Evolutionary conservation across 2,888 invertebrate species (phyloP).

Genomic region (Carpatolechia fugitivella): DNA sequence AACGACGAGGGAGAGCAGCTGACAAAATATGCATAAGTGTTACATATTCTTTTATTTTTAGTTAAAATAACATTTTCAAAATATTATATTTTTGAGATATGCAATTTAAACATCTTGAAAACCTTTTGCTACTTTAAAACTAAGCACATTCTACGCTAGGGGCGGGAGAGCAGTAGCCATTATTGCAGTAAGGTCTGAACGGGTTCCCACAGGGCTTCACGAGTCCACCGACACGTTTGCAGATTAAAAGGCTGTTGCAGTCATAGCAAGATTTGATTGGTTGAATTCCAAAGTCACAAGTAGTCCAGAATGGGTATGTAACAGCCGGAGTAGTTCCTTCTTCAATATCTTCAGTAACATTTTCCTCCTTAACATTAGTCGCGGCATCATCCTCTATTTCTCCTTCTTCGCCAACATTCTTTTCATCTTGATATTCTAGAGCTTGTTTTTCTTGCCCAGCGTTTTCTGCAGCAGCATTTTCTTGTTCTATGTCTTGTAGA

Average conservation of each 20-base stretch:
- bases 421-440: background rate
- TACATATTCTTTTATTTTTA: too few species aligned
- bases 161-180: slow-evolving; percentile 46
- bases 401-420: background rate
- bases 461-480: slow-evolving; percentile 1
- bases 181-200: slow-evolving; percentile 46
- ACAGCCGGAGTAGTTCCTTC: background rate
- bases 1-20: too few species aligned
- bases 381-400: too few species aligned
- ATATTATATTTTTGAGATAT: too few species aligned
- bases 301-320: slow-evolving; percentile 28
- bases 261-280: slow-evolving; percentile 44
- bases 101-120: too few species aligned
- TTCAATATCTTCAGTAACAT: background rate
- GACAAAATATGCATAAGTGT: too few species aligned
- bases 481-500: background rate
- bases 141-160: slow-evolving; percentile 42
- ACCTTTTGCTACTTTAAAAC: too few species aligned
- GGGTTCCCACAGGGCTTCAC: slow-evolving; percentile 40
- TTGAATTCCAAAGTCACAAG: slow-evolving; percentile 36
- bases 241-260: slow-evolving; percentile 48
- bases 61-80: too few species aligned
- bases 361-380: background rate
- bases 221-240: slow-evolving; percentile 48
- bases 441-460: background rate